phyloP scores from a whole-genome alignment of 2,797 vertebrate genomes.

The Octomys mimax region DNA sequence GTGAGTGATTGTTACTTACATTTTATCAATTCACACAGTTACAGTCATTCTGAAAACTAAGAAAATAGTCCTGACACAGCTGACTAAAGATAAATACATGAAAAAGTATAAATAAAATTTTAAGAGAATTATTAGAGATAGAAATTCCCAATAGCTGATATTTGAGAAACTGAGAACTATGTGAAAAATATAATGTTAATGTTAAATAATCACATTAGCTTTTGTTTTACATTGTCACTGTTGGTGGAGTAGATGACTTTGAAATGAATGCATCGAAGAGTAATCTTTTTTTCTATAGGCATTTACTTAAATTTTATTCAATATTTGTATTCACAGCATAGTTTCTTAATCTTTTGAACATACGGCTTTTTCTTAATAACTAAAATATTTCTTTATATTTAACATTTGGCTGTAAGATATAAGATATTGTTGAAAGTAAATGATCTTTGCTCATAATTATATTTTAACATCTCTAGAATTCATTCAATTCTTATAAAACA shows the following conservation, averaged over 20 bases:
- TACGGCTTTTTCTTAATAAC: constrained; percentile 22
- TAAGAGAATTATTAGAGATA: background rate
- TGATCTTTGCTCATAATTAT: constrained; percentile 14
- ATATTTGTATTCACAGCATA: background rate
- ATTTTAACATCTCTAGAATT: background rate
- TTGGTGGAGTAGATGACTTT: constrained; percentile 2
- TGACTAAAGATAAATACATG: constrained; percentile 28
- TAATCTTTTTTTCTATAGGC: background rate
- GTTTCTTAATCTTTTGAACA: background rate
- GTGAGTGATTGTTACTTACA: background rate
- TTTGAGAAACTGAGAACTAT: background rate
- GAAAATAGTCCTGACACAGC: background rate
- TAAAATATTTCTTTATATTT: background rate
- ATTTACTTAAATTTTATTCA: constrained; percentile 16
- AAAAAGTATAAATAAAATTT: background rate
- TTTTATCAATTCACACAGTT: constrained; percentile 15
- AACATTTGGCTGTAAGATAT: background rate
- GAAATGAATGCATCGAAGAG: constrained; percentile 4
- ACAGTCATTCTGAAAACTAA: constrained; percentile 15
- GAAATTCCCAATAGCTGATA: background rate
- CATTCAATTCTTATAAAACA: constrained; percentile 57
- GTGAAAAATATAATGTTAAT: background rate
- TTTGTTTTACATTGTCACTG: background rate
- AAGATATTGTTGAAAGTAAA: background rate
- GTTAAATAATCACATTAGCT: background rate